phyloP scores from a whole-genome alignment of 2,888 invertebrate genomes.

The Pheosia gnoma region DNA sequence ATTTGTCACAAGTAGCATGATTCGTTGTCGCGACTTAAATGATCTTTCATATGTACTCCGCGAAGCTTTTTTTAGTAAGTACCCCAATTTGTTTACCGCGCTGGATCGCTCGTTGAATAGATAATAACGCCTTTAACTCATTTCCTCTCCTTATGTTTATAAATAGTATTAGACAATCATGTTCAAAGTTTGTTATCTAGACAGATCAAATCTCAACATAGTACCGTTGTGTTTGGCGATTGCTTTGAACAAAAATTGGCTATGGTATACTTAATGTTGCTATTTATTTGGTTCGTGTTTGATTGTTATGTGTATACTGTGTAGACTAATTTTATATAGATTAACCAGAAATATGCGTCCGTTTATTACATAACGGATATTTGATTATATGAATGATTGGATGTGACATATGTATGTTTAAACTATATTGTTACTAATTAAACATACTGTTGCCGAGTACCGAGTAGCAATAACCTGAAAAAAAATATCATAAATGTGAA shows the following conservation, averaged over 20 bases:
- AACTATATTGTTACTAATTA: slow-evolving; percentile 14
- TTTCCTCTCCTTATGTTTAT: slow-evolving; percentile 2
- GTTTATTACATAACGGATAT: neutral
- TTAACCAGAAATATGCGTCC: slow-evolving; percentile 23
- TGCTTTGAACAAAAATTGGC: slow-evolving; percentile 35
- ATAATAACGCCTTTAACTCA: neutral
- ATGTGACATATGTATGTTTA: slow-evolving; percentile 24
- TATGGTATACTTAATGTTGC: slow-evolving; percentile 39
- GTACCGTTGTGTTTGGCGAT: slow-evolving; percentile 19
- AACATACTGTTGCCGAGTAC: slow-evolving; percentile 14
- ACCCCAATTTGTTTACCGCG: neutral
- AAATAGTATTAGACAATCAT: neutral
- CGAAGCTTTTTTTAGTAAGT: neutral
- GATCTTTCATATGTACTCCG: neutral
- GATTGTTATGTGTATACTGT: slow-evolving; percentile 32
- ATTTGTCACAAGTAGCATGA: neutral
- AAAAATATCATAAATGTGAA: slow-evolving; percentile 37
- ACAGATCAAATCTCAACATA: slow-evolving; percentile 14
- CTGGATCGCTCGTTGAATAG: slow-evolving; percentile 2
- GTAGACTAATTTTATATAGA: slow-evolving; percentile 17
- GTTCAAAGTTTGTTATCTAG: neutral
- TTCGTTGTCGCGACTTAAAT: neutral
- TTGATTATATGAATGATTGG: neutral
- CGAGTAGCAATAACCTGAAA: slow-evolving; percentile 25
- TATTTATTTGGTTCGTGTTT: slow-evolving; percentile 40